Conservation (phyloP, 2,888 invertebrate genomes). For the Gnatocerus cornutus region DNA sequence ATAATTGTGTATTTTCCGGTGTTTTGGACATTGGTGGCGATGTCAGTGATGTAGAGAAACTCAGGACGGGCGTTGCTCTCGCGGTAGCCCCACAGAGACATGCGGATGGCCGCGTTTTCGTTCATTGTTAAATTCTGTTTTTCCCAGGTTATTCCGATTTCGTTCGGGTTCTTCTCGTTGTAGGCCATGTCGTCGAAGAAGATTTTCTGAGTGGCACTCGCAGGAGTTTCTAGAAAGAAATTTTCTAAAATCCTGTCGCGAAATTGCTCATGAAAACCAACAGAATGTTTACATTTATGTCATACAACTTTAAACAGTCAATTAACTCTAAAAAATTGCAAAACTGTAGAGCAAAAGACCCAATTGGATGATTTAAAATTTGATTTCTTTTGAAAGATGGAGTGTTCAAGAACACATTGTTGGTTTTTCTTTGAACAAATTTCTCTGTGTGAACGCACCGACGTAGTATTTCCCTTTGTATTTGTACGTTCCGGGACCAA, state of each 20-base stretch:
- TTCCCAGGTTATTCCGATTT: conserved; percentile 88
- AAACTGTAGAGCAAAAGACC: too few species aligned
- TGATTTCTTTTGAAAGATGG: too few species aligned
- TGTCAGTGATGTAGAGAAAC: conserved; percentile 84
- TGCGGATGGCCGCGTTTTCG: conserved; percentile 82
- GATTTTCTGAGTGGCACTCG: conserved; percentile 88
- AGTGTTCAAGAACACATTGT: too few species aligned
- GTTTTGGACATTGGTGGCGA: conserved; percentile 74
- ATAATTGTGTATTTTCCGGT: conserved; percentile 81
- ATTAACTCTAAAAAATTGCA: too few species aligned
- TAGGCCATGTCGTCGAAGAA: conserved; percentile 84
- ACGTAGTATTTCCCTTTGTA: conserved; percentile 95
- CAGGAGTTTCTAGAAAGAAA: conserved; percentile 83
- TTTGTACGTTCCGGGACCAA: conserved; percentile 87
- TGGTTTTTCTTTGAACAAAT: too few species aligned
- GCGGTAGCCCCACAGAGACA: conserved; percentile 92
- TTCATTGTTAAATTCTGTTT: conserved; percentile 89
- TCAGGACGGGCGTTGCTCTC: conserved; percentile 88
- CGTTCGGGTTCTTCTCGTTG: conserved; percentile 82
- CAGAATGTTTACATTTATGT: too few species aligned
- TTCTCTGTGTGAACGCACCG: too few species aligned
- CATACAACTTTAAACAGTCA: too few species aligned
- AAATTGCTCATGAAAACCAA: too few species aligned
- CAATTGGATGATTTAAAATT: too few species aligned
- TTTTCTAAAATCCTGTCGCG: too few species aligned